A percentile compares a stretch with the other conserved stretches of the same genome.
phyloP scores from a whole-genome alignment of 2,888 invertebrate genomes.

The Steinernema scapterisci region DNA sequence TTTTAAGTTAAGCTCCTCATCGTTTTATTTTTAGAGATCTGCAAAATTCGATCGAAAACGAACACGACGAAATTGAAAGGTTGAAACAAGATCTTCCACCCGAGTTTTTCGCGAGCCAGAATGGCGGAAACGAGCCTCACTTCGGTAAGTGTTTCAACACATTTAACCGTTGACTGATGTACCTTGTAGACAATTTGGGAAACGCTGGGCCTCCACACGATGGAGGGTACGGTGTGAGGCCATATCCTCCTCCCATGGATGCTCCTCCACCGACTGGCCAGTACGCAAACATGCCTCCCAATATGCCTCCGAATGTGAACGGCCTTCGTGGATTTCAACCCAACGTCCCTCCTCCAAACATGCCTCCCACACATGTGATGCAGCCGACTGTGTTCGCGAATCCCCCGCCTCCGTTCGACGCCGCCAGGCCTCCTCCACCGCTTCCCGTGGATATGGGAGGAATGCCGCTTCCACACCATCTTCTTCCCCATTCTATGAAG shows the following conservation, averaged over 20 bases:
- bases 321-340: conserved; percentile 15
- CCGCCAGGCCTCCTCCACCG: conserved; percentile 10
- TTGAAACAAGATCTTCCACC: not conserved
- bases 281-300: not conserved
- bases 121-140: not conserved
- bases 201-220: not conserved
- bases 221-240: not conserved
- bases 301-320: not conserved
- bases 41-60: not conserved
- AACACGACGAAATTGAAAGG: conserved; percentile 14
- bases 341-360: conserved; percentile 13
- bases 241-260: not conserved
- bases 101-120: not conserved
- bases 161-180: no score
- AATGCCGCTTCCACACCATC: not conserved
- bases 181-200: not conserved
- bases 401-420: conserved; percentile 13
- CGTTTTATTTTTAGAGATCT: not conserved
- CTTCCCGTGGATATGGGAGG: not conserved
- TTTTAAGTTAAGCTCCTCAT: not conserved
- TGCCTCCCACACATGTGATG: not conserved
- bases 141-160: no score
- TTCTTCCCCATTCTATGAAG: conserved; percentile 13
- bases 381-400: not conserved
- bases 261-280: not conserved